A percentile compares a stretch with the other conserved stretches of the same genome.
Evolutionary conservation across 2,113 vertebrate genomes (phyloP).

Genomic region (Gasterosteus aculeatus): DNA sequence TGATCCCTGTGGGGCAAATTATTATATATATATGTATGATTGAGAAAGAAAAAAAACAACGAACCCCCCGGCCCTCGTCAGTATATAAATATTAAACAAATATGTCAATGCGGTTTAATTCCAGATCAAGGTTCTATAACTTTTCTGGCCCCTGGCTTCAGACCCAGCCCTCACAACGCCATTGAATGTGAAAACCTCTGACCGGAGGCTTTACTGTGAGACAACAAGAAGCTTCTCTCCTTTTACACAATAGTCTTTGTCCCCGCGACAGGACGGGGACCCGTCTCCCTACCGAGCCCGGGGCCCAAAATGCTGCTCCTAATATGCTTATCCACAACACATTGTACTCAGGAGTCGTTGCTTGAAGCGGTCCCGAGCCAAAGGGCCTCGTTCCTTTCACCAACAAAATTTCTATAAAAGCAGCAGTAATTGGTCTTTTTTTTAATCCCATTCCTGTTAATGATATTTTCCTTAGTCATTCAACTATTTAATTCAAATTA

Average conservation of each 20-base stretch:
- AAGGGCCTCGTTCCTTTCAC: constrained; percentile 21
- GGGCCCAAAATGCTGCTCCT: constrained; percentile 29
- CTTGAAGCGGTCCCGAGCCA: constrained; percentile 21
- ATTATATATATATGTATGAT: too few species aligned
- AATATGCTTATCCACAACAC: constrained; percentile 54
- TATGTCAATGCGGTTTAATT: not conserved
- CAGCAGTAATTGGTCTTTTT: not conserved
- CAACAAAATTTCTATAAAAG: not conserved
- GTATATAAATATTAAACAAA: not conserved
- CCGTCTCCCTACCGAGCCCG: constrained; percentile 29
- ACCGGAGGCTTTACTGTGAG: constrained; percentile 22
- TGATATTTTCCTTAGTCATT: not conserved
- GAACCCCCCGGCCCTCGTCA: not conserved
- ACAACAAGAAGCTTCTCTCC: constrained; percentile 18
- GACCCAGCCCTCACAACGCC: not conserved
- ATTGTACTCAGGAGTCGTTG: constrained; percentile 50
- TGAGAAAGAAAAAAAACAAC: too few species aligned
- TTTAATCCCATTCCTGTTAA: not conserved
- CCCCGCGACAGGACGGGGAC: constrained; percentile 21
- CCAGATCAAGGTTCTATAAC: not conserved
- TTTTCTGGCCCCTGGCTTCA: constrained; percentile 18
- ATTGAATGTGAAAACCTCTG: constrained; percentile 27
- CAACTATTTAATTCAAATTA: not conserved
- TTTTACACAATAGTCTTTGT: constrained; percentile 54
- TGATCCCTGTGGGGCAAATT: too few species aligned